Percentiles rank a stretch among this genome's conserved stretches.
phyloP scores from a whole-genome alignment of 2,888 invertebrate genomes.

The Ecliptopera silaceata region DNA sequence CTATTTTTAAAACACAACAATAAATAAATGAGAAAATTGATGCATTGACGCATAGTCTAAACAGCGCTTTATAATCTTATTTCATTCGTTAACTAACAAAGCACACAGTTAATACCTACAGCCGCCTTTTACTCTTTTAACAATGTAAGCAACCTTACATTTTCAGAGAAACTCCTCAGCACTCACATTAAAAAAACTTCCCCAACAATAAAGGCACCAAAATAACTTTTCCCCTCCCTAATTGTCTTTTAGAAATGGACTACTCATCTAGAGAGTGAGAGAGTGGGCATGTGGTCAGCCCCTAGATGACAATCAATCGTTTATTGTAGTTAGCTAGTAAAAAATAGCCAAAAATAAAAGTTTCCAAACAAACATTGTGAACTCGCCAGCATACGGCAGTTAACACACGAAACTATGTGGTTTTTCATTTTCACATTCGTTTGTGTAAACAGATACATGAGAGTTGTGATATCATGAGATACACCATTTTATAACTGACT shows the following conservation, averaged over 20 bases:
- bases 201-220: constrained; percentile 1
- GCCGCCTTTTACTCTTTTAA: not conserved
- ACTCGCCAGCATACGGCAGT: too few relatives aligned
- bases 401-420: too few relatives aligned
- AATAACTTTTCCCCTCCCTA: not conserved
- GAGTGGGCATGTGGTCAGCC: not conserved
- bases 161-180: constrained; percentile 4
- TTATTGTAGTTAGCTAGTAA: not conserved
- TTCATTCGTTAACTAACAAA: too few relatives aligned
- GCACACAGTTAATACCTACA: too few relatives aligned
- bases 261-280: not conserved
- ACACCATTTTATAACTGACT: too few relatives aligned
- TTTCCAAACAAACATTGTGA: not conserved
- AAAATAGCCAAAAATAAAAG: not conserved
- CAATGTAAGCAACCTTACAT: not conserved
- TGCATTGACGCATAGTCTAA: too few relatives aligned
- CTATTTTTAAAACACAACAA: too few relatives aligned
- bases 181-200: not conserved
- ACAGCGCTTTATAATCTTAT: too few relatives aligned
- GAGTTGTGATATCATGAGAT: too few relatives aligned
- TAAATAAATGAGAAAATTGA: too few relatives aligned
- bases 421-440: too few relatives aligned
- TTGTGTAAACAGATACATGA: too few relatives aligned
- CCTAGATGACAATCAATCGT: not conserved
- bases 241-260: not conserved